These are phyloP conservation scores for Pseudomyrmex cubaensis DNA, from an alignment of 1,140 invertebrate genomes.

Conservation along the genomic window DNA sequence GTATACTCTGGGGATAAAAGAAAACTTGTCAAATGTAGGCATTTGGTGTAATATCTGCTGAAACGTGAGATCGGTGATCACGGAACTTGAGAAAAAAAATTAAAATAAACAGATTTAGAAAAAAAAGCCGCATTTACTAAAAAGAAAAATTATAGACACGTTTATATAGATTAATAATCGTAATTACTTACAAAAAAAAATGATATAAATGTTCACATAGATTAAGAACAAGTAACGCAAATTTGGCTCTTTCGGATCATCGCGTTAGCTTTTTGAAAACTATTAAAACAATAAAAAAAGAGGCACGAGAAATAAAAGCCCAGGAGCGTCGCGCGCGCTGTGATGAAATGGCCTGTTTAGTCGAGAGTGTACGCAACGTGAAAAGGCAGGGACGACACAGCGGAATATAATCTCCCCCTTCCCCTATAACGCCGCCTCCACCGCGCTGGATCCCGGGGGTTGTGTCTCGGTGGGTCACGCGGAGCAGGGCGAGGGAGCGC, in stretches of 20 bases:
- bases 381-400: constrained; percentile 66
- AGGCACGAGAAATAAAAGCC: constrained; percentile 26
- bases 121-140: too few relatives aligned
- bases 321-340: constrained; percentile 37
- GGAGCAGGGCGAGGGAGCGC: constrained; percentile 15
- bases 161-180: too few relatives aligned
- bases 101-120: too few relatives aligned
- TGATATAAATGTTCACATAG: too few relatives aligned
- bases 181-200: too few relatives aligned
- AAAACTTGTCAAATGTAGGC: background rate
- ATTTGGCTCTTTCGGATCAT: background rate
- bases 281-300: constrained; percentile 20
- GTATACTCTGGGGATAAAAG: background rate
- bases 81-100: too few relatives aligned
- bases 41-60: background rate
- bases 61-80: background rate
- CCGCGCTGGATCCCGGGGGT: constrained; percentile 50
- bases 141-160: too few relatives aligned
- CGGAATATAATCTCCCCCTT: constrained; percentile 64
- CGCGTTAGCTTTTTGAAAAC: constrained; percentile 7
- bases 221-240: too few relatives aligned
- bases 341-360: constrained; percentile 73
- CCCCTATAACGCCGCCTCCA: constrained; percentile 16
- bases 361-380: constrained; percentile 59
- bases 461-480: constrained; percentile 43